Evolutionary conservation across 2,113 vertebrate species (phyloP).

Genomic region (Chionomys nivalis): DNA sequence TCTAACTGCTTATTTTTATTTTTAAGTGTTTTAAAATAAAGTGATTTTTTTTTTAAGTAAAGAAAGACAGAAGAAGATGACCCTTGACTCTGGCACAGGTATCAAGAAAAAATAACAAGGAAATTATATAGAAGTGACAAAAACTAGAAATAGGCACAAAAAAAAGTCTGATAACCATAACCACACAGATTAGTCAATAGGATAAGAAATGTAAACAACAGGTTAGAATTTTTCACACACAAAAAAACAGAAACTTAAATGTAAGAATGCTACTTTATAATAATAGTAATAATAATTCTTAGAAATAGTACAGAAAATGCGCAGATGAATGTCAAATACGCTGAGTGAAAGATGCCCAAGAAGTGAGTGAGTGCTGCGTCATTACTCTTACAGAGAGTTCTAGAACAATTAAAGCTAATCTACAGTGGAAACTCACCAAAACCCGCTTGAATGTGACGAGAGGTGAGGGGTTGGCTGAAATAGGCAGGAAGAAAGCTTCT

Average conservation of each 20-base stretch:
- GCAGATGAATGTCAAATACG: not conserved
- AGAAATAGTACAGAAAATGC: not conserved
- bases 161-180: conserved; percentile 34
- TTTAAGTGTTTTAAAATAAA: not conserved
- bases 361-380: not conserved
- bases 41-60: not conserved
- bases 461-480: not conserved
- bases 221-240: not conserved
- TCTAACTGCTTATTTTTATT: not conserved
- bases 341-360: not conserved
- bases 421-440: not conserved
- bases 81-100: not conserved
- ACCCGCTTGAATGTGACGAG: not conserved
- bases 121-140: not conserved
- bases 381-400: not conserved
- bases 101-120: not conserved
- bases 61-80: not conserved
- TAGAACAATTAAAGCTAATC: not conserved
- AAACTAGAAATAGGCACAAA: not conserved
- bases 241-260: not conserved
- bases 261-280: not conserved
- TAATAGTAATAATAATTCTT: not conserved
- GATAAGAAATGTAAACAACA: not conserved
- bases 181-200: not conserved
- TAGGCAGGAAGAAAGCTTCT: not conserved